phyloP scores from a whole-genome alignment of 2,888 invertebrate species.

The Ametastegia equiseti region DNA sequence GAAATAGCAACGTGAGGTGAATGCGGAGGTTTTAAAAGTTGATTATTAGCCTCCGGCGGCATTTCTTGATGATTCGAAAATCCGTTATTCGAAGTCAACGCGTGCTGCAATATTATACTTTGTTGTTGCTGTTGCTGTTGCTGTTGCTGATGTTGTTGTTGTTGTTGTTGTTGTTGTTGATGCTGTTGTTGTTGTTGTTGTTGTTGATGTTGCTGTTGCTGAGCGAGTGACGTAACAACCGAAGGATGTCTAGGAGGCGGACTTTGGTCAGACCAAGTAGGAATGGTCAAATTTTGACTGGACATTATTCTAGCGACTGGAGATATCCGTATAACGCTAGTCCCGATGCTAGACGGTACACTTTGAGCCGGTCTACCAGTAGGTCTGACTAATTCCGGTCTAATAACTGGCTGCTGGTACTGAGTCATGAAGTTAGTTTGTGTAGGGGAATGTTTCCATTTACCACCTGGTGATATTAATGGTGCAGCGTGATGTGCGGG shows the following conservation, averaged over 20 bases:
- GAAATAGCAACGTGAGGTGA: slow-evolving; percentile 67
- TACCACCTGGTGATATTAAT: slow-evolving; percentile 69
- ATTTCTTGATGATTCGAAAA: slow-evolving; percentile 68
- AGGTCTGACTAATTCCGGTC: slow-evolving; percentile 86
- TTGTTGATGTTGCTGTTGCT: slow-evolving; percentile 56
- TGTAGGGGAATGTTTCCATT: slow-evolving; percentile 75
- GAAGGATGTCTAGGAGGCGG: slow-evolving; percentile 71
- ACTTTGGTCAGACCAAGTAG: slow-evolving; percentile 71
- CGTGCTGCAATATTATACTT: slow-evolving; percentile 76
- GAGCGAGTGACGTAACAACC: slow-evolving; percentile 71
- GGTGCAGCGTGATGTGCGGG: slow-evolving; percentile 78
- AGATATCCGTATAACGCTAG: slow-evolving; percentile 91
- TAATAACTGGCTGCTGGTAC: slow-evolving; percentile 76
- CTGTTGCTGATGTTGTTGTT: slow-evolving; percentile 58
- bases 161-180: slow-evolving; percentile 51
- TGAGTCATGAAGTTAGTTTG: slow-evolving; percentile 76
- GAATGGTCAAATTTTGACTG: slow-evolving; percentile 62
- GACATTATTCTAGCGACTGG: slow-evolving; percentile 78
- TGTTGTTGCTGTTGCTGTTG: slow-evolving; percentile 56
- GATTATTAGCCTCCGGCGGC: slow-evolving; percentile 52
- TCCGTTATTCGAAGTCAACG: slow-evolving; percentile 73
- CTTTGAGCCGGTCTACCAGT: slow-evolving; percentile 74
- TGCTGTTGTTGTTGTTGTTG: slow-evolving; percentile 40
- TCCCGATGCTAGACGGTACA: slow-evolving; percentile 74
- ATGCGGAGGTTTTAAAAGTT: slow-evolving; percentile 63